These are phyloP conservation scores for Tetramorium alpestre DNA, from an alignment of 1,140 invertebrate genomes.

Conservation along the genomic window DNA sequence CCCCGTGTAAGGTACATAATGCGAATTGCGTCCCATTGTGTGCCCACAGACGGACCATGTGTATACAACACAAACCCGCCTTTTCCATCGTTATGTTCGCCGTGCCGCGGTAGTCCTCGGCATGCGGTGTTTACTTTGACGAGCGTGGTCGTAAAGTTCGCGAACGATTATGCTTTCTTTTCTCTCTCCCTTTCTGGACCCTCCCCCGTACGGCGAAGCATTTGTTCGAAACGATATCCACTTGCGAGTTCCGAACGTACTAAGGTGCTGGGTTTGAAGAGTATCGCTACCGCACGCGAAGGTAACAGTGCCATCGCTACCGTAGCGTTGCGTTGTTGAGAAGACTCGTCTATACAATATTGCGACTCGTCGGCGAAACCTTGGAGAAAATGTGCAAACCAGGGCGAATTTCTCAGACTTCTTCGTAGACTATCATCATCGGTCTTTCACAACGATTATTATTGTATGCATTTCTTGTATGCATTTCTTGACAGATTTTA, in stretches of 20 bases:
- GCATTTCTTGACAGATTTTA: background rate
- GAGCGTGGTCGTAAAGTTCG: slow-evolving; percentile 76
- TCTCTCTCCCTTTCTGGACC: background rate
- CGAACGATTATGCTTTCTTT: slow-evolving; percentile 65
- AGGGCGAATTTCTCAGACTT: background rate
- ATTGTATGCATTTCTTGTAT: background rate
- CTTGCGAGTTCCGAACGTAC: slow-evolving; percentile 22
- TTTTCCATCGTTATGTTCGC: slow-evolving; percentile 67
- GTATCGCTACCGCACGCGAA: background rate
- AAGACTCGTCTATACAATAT: background rate
- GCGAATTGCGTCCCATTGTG: slow-evolving; percentile 63
- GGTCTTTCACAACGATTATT: background rate
- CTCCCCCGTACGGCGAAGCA: background rate
- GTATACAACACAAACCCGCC: slow-evolving; percentile 45
- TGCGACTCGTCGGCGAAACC: background rate
- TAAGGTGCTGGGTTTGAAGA: background rate
- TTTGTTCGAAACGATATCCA: background rate
- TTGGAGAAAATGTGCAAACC: background rate
- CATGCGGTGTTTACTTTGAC: slow-evolving; percentile 78
- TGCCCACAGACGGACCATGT: background rate
- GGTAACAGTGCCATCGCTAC: background rate
- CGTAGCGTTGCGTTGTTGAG: background rate
- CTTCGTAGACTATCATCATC: slow-evolving; percentile 12
- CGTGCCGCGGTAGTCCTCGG: slow-evolving; percentile 46
- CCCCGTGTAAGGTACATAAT: slow-evolving; percentile 46